phyloP scores from a whole-genome alignment of 1,140 invertebrate genomes.

The Euwallacea fornicatus region DNA sequence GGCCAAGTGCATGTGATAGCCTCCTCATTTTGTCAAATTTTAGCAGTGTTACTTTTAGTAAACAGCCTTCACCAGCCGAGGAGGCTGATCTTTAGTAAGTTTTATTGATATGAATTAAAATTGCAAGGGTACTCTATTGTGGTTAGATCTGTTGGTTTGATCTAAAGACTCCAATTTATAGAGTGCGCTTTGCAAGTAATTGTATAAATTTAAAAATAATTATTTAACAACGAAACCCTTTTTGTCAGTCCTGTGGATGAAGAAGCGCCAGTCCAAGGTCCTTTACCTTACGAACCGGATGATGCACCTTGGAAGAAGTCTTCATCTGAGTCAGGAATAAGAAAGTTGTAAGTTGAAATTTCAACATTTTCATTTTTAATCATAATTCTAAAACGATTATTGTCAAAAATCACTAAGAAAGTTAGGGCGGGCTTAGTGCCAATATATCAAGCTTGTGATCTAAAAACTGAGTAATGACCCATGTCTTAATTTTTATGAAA shows the following conservation, averaged over 20 bases:
- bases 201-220: too few relatives aligned
- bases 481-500: too few relatives aligned
- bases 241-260: conserved; percentile 62
- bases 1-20: conserved; percentile 26
- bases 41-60: conserved; percentile 1
- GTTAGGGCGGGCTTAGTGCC: too few relatives aligned
- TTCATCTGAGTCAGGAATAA: conserved; percentile 83
- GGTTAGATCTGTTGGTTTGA: too few relatives aligned
- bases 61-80: conserved; percentile 25
- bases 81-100: conserved; percentile 32
- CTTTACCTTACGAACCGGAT: conserved; percentile 91
- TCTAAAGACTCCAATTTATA: too few relatives aligned
- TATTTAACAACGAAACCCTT: too few relatives aligned
- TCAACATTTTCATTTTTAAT: neutral
- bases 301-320: conserved; percentile 88
- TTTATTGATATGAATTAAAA: neutral
- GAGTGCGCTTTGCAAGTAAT: too few relatives aligned
- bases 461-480: too few relatives aligned
- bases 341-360: conserved; percentile 82
- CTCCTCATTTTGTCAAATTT: neutral
- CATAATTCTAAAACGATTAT: too few relatives aligned
- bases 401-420: too few relatives aligned
- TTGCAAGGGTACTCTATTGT: too few relatives aligned
- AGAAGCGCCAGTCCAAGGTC: conserved; percentile 91
- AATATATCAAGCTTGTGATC: too few relatives aligned